These are phyloP conservation scores for Scartelaos histophorus DNA, from an alignment of 2,113 vertebrate genomes.

Conservation along the genomic window DNA sequence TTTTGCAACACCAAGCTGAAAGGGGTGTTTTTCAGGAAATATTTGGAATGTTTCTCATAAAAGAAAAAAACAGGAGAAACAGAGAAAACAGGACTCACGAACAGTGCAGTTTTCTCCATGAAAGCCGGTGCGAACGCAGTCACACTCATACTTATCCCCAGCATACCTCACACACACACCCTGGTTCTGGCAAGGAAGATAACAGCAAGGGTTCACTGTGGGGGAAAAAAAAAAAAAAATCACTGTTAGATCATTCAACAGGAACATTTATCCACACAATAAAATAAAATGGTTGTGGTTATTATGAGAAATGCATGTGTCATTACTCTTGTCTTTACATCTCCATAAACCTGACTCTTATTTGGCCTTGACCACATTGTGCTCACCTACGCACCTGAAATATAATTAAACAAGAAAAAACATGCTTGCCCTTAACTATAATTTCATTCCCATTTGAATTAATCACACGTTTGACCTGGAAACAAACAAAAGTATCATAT, in stretches of 20 bases:
- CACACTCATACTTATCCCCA: constrained; percentile 84
- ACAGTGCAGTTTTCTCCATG: constrained; percentile 87
- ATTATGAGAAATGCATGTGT: too few species aligned
- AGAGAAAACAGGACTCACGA: constrained; percentile 80
- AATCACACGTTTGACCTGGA: not conserved
- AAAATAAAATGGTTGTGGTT: not conserved
- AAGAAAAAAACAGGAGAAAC: too few species aligned
- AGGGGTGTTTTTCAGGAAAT: not conserved
- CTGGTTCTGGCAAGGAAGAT: constrained; percentile 89
- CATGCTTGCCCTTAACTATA: not conserved
- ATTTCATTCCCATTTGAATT: not conserved
- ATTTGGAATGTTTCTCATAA: constrained; percentile 34
- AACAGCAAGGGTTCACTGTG: constrained; percentile 92
- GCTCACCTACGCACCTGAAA: not conserved
- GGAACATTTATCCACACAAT: not conserved
- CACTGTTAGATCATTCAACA: not conserved
- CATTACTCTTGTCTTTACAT: too few species aligned
- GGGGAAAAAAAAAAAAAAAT: constrained; percentile 12
- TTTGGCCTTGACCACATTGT: not conserved
- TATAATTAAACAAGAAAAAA: not conserved
- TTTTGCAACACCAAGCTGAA: constrained; percentile 7
- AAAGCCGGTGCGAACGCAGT: constrained; percentile 92
- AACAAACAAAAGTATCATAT: not conserved
- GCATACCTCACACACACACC: constrained; percentile 85
- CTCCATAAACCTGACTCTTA: too few species aligned